Evolutionary conservation across 37 sponge, comb jelly and placozoan genomes (phyloP), one percentile per base, ranked within the genome.

Genomic region (Geodia barretti): DNA sequence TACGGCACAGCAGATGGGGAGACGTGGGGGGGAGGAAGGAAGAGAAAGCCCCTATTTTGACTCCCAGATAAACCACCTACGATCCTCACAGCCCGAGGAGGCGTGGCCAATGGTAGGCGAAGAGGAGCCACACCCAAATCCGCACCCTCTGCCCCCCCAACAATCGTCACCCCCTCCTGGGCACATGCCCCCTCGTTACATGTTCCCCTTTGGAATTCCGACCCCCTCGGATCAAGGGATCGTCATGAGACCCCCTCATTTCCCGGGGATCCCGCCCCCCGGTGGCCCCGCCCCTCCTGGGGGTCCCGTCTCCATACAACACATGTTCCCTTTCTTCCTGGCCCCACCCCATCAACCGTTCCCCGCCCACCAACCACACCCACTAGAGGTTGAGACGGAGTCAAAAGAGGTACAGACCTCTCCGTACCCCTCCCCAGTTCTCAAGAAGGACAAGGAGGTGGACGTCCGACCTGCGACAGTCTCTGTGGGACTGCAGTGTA

Each of bases 21-120:
- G 31, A 21, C 23, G 26, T 67, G 47, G 1, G 58, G 20, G 39
- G 32, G 3, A 28, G 25, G 42, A 25, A 1, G 82, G 82, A 33
- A 40, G 41, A 31, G 82, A 81, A 14, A 72, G 82, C 39, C 70
- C 75, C 41, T 81, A 81, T 41, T 43, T 81, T 0, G 82, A 73
- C 61, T 40, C 67, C 3, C 72, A 73, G 41, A 59, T 72, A 0
- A 70, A 32, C 26, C 37, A 60, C 20, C 63, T 38, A 4, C 34
- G 31, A 3, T 71, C 82, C 17, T 83, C 74, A 1, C 83, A 83
- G 30, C 83, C 81, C 2, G 72, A 74, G 65, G 83, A 83, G 1
- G 83, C 74, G 4, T 83, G 83, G 83, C 83, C 83, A 1, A 32
- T 81, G 62, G 36, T 81, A 28, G 38, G 26, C 19, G 74, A 73